Evolutionary conservation across 1,140 invertebrate genomes (phyloP).

Genomic region (Tetragnatha versicolor): DNA sequence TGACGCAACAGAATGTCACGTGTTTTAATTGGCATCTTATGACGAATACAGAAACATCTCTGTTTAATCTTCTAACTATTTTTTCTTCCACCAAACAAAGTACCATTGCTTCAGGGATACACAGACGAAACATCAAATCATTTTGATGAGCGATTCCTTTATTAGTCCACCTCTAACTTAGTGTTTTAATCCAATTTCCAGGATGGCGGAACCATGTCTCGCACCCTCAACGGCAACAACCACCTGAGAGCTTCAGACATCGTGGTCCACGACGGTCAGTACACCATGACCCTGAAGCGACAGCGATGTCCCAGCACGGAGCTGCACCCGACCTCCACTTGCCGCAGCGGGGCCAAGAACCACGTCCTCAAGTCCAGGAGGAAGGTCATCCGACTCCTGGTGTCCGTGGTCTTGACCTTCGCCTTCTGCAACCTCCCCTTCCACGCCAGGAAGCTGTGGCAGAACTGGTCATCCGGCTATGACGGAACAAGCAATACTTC

Average conservation of each 20-base stretch:
- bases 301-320: slow-evolving; percentile 37
- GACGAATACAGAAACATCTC: too few relatives aligned
- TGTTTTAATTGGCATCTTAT: too few relatives aligned
- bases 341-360: slow-evolving; percentile 29
- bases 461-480: slow-evolving; percentile 73
- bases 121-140: too few relatives aligned
- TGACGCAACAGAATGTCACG: too few relatives aligned
- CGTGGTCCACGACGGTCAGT: slow-evolving; percentile 43
- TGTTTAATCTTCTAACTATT: too few relatives aligned
- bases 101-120: too few relatives aligned
- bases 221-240: slow-evolving; percentile 29
- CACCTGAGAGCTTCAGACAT: slow-evolving; percentile 44
- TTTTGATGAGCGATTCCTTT: too few relatives aligned
- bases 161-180: too few relatives aligned
- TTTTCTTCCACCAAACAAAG: too few relatives aligned
- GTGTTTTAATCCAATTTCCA: too few relatives aligned
- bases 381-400: slow-evolving; percentile 74
- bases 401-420: slow-evolving; percentile 82
- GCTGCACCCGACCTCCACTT: slow-evolving; percentile 40
- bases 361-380: slow-evolving; percentile 61
- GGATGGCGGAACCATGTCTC: not conserved
- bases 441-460: slow-evolving; percentile 83
- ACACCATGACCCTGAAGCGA: slow-evolving; percentile 37
- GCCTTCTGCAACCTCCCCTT: slow-evolving; percentile 84
- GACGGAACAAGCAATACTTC: slow-evolving; percentile 73